Percentiles rank a stretch among this genome's conserved stretches.
These are phyloP conservation scores for Unio pictorum DNA, from an alignment of 2,888 invertebrate species.

Conservation along the genomic window DNA sequence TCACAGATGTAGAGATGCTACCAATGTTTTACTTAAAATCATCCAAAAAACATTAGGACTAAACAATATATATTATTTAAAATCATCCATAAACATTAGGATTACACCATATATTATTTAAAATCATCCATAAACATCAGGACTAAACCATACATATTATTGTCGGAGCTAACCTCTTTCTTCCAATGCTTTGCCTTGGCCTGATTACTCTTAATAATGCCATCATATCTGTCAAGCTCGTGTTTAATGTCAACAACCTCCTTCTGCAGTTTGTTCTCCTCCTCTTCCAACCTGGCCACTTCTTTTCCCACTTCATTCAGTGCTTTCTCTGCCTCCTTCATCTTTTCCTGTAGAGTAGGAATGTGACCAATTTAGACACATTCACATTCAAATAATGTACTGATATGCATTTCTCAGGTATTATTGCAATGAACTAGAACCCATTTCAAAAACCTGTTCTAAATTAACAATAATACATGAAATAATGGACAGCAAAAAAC, in stretches of 20 bases:
- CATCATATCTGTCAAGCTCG: slow-evolving; percentile 75
- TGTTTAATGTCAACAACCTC: slow-evolving; percentile 85
- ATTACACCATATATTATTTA: neutral
- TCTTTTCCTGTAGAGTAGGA: slow-evolving; percentile 50
- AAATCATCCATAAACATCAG: neutral
- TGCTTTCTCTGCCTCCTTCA: slow-evolving; percentile 58
- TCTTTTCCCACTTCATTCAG: slow-evolving; percentile 54
- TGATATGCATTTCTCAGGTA: too few species aligned
- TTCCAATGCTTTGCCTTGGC: slow-evolving; percentile 70
- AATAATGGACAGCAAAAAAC: too few species aligned
- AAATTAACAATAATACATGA: too few species aligned
- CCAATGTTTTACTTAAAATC: too few species aligned
- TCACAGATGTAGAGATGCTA: too few species aligned
- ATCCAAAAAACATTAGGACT: too few species aligned
- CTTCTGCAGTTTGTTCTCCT: slow-evolving; percentile 75
- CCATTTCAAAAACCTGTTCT: too few species aligned
- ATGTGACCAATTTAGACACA: too few species aligned
- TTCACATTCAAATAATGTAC: neutral
- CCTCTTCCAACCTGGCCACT: slow-evolving; percentile 56
- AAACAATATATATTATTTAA: too few species aligned
- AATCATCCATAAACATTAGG: too few species aligned
- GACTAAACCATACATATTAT: too few species aligned
- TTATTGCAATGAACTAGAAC: too few species aligned
- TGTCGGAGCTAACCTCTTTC: slow-evolving; percentile 68
- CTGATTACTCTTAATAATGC: slow-evolving; percentile 68